These are phyloP conservation scores for Scolanthus callimorphus DNA, from an alignment of 92 coral and sea anemone genomes.

Conservation along the genomic window DNA sequence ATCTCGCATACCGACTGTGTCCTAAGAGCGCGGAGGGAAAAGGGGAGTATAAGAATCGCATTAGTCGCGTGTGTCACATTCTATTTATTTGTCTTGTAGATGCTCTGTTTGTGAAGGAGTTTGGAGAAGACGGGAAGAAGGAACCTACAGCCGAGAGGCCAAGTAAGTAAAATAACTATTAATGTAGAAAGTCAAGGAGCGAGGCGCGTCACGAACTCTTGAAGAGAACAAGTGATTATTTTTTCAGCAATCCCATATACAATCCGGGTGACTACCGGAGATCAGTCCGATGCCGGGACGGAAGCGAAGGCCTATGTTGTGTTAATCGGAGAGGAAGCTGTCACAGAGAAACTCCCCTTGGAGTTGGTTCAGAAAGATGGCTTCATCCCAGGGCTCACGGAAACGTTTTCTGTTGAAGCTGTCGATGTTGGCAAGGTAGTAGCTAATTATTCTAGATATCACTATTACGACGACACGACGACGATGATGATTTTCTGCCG, in stretches of 20 bases:
- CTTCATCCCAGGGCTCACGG: slow-evolving; percentile 83
- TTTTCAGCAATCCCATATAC: slow-evolving; percentile 85
- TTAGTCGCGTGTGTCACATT: too few relatives aligned
- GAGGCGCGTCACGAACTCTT: too few relatives aligned
- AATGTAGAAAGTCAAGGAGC: too few relatives aligned
- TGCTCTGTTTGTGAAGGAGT: slow-evolving; percentile 75
- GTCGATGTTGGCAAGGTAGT: slow-evolving; percentile 83
- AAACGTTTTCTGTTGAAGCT: slow-evolving; percentile 89
- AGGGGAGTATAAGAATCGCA: too few relatives aligned
- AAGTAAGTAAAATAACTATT: too few relatives aligned
- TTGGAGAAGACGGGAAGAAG: slow-evolving; percentile 54
- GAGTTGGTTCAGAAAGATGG: slow-evolving; percentile 73
- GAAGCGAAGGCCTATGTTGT: slow-evolving; percentile 88
- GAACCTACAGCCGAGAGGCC: slow-evolving; percentile 26
- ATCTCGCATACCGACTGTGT: too few relatives aligned
- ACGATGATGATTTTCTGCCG: too few relatives aligned
- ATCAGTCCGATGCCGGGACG: slow-evolving; percentile 86
- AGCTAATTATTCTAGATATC: too few relatives aligned
- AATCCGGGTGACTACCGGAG: slow-evolving; percentile 92
- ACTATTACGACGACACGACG: too few relatives aligned
- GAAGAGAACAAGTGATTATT: too few relatives aligned
- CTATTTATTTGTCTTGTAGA: too few relatives aligned
- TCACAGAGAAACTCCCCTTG: slow-evolving; percentile 78
- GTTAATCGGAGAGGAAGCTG: slow-evolving; percentile 83
- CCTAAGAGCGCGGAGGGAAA: too few relatives aligned